phyloP scores from a whole-genome alignment of 2,113 vertebrate genomes.

The Labeo catla region DNA sequence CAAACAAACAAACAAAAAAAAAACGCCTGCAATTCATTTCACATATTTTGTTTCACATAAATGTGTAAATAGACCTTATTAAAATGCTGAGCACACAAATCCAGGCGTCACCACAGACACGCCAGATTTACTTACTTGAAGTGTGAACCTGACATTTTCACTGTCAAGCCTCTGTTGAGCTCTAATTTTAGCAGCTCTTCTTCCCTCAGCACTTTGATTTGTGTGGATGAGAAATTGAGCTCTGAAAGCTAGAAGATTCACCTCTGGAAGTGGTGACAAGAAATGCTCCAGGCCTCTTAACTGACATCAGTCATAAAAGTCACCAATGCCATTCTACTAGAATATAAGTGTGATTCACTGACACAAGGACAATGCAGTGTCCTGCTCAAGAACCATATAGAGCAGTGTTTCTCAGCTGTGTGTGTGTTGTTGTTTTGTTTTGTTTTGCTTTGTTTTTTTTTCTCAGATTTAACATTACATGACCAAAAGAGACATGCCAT shows the following conservation, averaged over 20 bases:
- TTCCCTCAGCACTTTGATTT: not conserved
- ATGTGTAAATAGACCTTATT: not conserved
- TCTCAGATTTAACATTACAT: not conserved
- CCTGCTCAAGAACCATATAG: not conserved
- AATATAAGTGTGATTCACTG: conserved; percentile 11
- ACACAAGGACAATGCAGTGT: not conserved
- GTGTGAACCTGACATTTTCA: not conserved
- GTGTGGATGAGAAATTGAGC: conserved; percentile 3
- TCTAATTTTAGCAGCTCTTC: conserved; percentile 13
- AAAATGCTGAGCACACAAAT: not conserved
- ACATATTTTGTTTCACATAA: not conserved
- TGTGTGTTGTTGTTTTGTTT: no score
- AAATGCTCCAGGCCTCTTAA: not conserved
- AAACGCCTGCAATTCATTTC: not conserved
- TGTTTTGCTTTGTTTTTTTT: no score
- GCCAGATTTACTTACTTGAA: not conserved
- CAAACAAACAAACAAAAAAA: no score
- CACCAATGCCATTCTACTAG: not conserved
- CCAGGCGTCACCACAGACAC: not conserved
- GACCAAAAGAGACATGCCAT: not conserved
- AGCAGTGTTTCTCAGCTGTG: not conserved
- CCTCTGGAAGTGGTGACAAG: conserved; percentile 12
- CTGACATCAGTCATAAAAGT: conserved; percentile 35
- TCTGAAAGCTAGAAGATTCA: not conserved
- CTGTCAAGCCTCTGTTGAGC: not conserved